These are phyloP conservation scores for Grammomys surdaster DNA, from an alignment of 2,113 vertebrate genomes.

Conservation along the genomic window DNA sequence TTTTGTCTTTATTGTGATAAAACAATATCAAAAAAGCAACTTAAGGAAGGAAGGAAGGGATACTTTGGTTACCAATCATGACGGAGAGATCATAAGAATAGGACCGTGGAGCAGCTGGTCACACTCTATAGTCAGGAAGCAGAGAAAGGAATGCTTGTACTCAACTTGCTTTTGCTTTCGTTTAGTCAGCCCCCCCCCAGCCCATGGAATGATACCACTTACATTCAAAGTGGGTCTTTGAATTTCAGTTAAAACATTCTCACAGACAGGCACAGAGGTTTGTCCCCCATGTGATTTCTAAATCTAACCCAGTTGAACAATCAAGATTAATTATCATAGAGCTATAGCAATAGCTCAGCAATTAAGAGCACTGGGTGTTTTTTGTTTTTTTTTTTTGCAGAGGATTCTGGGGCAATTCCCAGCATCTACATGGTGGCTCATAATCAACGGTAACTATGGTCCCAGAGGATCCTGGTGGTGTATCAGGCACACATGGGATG, in stretches of 20 bases:
- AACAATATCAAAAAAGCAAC: not conserved
- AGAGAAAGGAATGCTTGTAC: not conserved
- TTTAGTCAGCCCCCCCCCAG: not conserved
- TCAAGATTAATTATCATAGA: not conserved
- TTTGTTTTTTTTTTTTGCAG: no score
- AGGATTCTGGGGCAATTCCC: not conserved
- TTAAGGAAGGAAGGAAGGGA: not conserved
- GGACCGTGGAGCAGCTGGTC: not conserved
- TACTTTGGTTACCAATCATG: not conserved
- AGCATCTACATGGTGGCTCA: not conserved
- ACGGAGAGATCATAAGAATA: not conserved
- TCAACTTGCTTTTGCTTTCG: not conserved
- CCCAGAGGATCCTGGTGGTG: not conserved
- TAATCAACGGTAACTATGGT: not conserved
- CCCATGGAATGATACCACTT: not conserved
- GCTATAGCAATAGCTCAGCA: not conserved
- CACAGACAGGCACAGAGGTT: not conserved
- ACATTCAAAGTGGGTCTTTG: not conserved
- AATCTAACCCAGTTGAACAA: not conserved
- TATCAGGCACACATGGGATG: not conserved
- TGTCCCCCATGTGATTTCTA: not conserved
- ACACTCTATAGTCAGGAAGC: not conserved
- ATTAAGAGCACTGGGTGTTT: not conserved
- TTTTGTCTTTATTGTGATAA: not conserved
- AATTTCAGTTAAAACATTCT: not conserved